Evolutionary conservation across 2,797 vertebrate species (phyloP), one percentile per base, ranked within the genome.

Genomic region (Micromesistius poutassou): DNA sequence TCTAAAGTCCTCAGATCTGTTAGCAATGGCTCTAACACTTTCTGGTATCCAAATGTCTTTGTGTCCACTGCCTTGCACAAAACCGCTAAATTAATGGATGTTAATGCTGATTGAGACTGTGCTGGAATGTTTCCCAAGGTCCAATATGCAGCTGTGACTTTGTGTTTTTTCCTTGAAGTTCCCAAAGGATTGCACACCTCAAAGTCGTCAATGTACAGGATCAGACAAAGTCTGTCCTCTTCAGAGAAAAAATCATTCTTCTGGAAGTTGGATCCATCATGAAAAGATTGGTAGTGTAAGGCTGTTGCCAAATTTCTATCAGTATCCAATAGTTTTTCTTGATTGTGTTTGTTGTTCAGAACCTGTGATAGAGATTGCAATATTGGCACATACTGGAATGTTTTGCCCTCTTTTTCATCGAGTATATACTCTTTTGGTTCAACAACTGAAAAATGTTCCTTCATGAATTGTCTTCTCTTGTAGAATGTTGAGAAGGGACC

Each of bases 391-490:
- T 72, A 77, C 68, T 77, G 76, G 38, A 71, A 72, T 33, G 68
- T 79, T 77, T 74, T 77, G 3, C 68, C 38, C 13, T 31, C 25
- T 77, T 71, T 72, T 71, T 35, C 16, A 35, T 72, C 30, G 0
- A 72, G 31, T 19, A 72, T 35, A 19, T 78, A 76, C 74, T 83
- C 76, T 12, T 73, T 30, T 35, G 77, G 77, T 35, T 82, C 77
- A 76, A 80, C 55, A 28, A 79, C 77, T 70, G 72, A 35, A 76
- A 84, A 81, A 5, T 30, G 31, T 12, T 78, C 10, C 76, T 80
- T 82, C 30, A 78, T 77, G 66, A 82, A 82, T 33, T 80, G 38
- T 40, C 55, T 31, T 72, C 83, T 79, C 76, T 73, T 81, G 73
- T 80, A 84, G 28, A 74, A 68, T 33, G 80, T 82, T 66, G 78